These are phyloP conservation scores for Malurus leucopterus DNA, from an alignment of 2,797 vertebrate species.

Conservation along the genomic window DNA sequence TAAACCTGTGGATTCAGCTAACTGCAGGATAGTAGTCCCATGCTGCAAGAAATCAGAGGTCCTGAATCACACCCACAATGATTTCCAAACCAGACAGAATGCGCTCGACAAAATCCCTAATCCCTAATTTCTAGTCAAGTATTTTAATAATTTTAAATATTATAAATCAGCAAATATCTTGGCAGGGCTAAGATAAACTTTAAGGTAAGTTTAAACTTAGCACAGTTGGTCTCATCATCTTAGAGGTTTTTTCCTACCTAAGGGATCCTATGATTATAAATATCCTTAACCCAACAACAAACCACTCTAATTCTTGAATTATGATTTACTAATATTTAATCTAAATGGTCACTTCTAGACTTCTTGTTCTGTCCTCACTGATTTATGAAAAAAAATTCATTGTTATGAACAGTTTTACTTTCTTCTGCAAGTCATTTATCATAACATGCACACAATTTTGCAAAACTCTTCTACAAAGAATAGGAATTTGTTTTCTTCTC, in stretches of 20 bases:
- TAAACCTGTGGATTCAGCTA: neutral
- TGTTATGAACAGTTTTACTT: neutral
- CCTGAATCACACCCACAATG: neutral
- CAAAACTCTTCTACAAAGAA: neutral
- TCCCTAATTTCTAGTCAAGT: neutral
- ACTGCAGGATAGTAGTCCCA: neutral
- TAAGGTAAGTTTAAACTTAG: neutral
- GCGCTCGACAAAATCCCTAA: neutral
- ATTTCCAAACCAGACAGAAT: neutral
- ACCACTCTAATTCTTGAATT: neutral
- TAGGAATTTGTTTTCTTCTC: neutral
- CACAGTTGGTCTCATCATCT: neutral
- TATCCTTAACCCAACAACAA: neutral
- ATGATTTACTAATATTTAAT: conserved; percentile 7
- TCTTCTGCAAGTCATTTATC: neutral
- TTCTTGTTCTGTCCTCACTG: neutral
- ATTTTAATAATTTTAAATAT: neutral
- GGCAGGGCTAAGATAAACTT: neutral
- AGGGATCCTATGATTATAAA: neutral
- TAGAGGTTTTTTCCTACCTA: neutral
- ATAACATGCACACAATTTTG: neutral
- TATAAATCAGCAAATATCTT: neutral
- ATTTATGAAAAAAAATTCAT: conserved; percentile 23
- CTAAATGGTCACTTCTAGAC: neutral
- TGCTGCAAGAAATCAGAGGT: accelerated